Evolutionary conservation across 2,113 vertebrate genomes (phyloP).

Genomic region (Euleptes europaea): DNA sequence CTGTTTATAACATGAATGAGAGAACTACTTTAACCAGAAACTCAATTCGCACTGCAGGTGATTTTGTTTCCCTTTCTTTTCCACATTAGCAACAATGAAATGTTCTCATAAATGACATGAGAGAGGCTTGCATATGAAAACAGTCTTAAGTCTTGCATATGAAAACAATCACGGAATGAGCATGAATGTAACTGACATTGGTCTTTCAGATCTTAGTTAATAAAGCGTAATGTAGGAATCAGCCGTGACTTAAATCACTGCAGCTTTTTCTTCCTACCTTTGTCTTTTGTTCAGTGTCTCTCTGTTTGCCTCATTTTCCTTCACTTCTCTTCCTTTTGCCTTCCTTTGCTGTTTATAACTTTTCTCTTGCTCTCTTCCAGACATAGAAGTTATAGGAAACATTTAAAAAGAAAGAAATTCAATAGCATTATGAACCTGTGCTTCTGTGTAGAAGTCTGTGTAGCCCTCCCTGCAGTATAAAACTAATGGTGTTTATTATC

Average conservation of each 20-base stretch:
- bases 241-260: neutral
- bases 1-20: neutral
- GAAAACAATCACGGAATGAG: neutral
- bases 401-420: constrained; percentile 9
- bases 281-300: neutral
- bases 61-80: neutral
- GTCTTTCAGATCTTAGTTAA: neutral
- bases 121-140: neutral
- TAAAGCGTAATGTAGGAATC: neutral
- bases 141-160: neutral
- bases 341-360: constrained; percentile 13
- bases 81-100: neutral
- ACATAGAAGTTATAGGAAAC: neutral
- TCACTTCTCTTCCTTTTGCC: constrained; percentile 21
- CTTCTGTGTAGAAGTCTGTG: neutral
- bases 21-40: neutral
- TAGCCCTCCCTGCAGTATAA: neutral
- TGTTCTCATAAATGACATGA: neutral
- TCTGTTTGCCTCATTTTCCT: constrained; percentile 32
- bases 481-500: neutral
- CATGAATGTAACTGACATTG: neutral
- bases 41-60: neutral
- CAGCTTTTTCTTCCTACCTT: neutral
- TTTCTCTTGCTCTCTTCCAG: constrained; percentile 9
- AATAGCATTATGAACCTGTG: neutral